Evolutionary conservation across 2,797 vertebrate species (phyloP), one percentile per base, ranked within the genome.

Genomic region (Tolypeutes matacus): DNA sequence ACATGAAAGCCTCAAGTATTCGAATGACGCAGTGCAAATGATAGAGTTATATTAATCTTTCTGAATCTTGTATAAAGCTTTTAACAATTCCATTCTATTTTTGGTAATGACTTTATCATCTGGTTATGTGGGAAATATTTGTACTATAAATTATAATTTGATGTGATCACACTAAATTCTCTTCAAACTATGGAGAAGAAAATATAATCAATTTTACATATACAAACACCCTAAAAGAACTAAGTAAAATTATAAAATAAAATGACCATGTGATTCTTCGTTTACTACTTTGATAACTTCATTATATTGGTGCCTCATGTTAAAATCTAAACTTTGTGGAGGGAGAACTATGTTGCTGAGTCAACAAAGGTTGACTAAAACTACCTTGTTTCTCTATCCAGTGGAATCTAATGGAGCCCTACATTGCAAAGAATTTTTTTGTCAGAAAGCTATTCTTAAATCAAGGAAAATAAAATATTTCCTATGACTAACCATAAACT

Each of bases 171-270:
- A 72, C 3, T 7, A 49, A 80, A 62, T 89, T 82, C 10, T 93
- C 13, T 56, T 89, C 39, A 70, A 96, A 75, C 7, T 53, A 8
- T 87, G 25, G 3, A 73, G 72, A 13, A 60, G 75, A 87, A 78
- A 67, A 31, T 72, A 21, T 75, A 77, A 76, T 51, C 46, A 64
- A 31, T 80, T 84, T 86, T 83, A 81, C 46, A 36, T 77, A 14
- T 31, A 31, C 23, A 75, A 14, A 81, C 10, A 89, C 17, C 18
- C 42, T 42, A 83, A 77, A 90, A 34, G 14, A 88, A 60, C 15
- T 85, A 91, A 56, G n/a, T 72, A 90, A 84, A 95, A 78, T 58
- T 56, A 14, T 6, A 78, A 91, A 82, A 80, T 15, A 34, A 89
- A 76, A 86, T 86, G 9, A 36, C 21, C 70, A 23, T 70, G 21